phyloP scores from a whole-genome alignment of 2,888 invertebrate genomes.

The Pseudanteris insignis region DNA sequence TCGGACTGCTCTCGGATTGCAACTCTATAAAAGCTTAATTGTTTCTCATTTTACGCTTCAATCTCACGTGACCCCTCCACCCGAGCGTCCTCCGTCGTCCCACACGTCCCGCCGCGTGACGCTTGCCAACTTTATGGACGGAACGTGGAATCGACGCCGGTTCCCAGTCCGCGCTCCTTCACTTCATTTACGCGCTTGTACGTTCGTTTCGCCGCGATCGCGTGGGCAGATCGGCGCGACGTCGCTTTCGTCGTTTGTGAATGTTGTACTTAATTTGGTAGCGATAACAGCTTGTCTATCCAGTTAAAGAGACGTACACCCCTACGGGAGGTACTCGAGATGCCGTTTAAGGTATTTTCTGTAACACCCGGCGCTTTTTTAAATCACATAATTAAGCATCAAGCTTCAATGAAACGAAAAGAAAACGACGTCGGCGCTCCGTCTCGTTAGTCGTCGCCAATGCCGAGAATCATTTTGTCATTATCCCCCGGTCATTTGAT shows the following conservation, averaged over 20 bases:
- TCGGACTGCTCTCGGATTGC: conserved; percentile 51
- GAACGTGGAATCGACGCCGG: conserved; percentile 43
- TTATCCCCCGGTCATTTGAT: no score
- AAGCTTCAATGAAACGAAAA: no score
- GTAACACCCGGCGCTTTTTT: no score
- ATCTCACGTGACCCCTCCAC: no score
- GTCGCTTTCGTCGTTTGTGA: conserved; percentile 5
- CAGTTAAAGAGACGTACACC: conserved; percentile 1
- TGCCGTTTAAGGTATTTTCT: no score
- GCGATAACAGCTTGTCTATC: conserved; percentile 23
- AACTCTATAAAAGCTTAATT: conserved; percentile 63
- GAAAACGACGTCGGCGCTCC: no score
- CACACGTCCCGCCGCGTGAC: conserved; percentile 27
- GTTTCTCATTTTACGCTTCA: conserved; percentile 63
- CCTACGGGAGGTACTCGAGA: no score
- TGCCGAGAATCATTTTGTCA: no score
- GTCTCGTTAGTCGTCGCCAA: no score
- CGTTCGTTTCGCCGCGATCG: conserved; percentile 19
- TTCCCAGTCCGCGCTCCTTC: conserved; percentile 16
- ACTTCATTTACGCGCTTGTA: conserved; percentile 31
- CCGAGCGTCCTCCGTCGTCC: no score
- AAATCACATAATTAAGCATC: no score
- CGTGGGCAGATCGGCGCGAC: conserved; percentile 24
- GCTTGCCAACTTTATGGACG: conserved; percentile 11
- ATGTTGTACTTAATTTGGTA: conserved; percentile 20